Percentiles rank a stretch among this genome's conserved stretches.
phyloP scores from a whole-genome alignment of 2,113 vertebrate genomes.

The Ascaphus truei region DNA sequence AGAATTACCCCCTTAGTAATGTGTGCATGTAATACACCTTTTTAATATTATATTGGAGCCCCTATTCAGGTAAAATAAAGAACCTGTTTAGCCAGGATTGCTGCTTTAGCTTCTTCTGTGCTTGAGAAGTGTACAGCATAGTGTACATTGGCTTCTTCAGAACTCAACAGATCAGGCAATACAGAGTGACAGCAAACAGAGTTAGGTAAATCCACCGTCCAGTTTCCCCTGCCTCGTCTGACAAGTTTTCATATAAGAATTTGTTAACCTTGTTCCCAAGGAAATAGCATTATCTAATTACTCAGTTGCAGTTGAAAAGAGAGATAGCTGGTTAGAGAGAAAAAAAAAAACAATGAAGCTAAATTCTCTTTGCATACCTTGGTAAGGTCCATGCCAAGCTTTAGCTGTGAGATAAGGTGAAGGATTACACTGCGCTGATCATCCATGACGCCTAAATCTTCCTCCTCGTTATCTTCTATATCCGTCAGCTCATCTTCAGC shows the following conservation, averaged over 20 bases:
- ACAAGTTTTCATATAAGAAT: not conserved
- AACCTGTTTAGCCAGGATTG: too few species aligned
- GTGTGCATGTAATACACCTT: too few species aligned
- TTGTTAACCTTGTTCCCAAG: constrained; percentile 8
- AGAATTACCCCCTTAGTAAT: too few species aligned
- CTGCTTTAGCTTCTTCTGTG: too few species aligned
- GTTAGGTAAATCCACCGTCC: not conserved
- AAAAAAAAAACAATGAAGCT: not conserved
- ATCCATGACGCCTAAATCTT: constrained; percentile 84
- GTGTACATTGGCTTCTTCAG: not conserved
- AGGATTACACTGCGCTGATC: constrained; percentile 90
- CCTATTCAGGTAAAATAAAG: too few species aligned
- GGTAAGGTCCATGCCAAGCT: constrained; percentile 94
- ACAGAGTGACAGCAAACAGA: not conserved
- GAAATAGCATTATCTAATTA: constrained; percentile 20
- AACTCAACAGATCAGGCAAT: not conserved
- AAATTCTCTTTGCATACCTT: constrained; percentile 62
- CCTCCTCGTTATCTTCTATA: constrained; percentile 83
- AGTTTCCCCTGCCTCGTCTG: not conserved
- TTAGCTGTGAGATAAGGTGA: constrained; percentile 92
- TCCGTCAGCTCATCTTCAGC: constrained; percentile 85
- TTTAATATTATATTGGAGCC: too few species aligned
- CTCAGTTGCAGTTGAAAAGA: not conserved
- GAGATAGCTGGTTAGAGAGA: not conserved
- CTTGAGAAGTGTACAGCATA: too few species aligned